Percentiles rank a stretch among this genome's conserved stretches.
phyloP scores from a whole-genome alignment of 2,113 vertebrate species.

The Amazona vittata region DNA sequence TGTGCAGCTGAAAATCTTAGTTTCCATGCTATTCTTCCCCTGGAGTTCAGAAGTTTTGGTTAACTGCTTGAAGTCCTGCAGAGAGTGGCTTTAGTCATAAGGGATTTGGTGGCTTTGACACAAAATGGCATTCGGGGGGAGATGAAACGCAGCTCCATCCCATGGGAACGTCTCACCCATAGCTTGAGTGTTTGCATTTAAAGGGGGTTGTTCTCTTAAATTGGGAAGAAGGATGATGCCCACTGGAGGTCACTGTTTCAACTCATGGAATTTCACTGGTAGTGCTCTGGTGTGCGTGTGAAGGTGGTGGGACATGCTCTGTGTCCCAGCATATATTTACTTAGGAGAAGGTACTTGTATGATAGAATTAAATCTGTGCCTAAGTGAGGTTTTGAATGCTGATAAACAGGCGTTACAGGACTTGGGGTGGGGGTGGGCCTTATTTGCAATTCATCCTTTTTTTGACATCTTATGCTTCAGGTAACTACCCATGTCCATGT shows the following conservation, averaged over 20 bases:
- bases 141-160: neutral
- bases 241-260: constrained; percentile 34
- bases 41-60: neutral
- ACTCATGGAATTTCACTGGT: neutral
- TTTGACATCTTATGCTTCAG: neutral
- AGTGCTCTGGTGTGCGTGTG: accelerated
- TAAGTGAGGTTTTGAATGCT: neutral
- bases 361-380: neutral
- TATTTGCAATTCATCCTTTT: neutral
- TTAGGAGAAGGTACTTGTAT: neutral
- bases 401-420: neutral
- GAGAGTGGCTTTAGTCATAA: neutral
- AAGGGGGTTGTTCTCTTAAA: neutral
- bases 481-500: neutral
- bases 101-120: neutral
- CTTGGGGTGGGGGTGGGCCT: neutral
- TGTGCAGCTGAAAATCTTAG: neutral
- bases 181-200: neutral
- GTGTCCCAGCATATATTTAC: neutral
- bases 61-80: neutral
- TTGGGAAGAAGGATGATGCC: neutral
- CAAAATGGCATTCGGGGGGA: neutral
- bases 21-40: neutral
- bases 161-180: neutral
- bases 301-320: accelerated